Base-by-base conservation (phyloP, 2,797 vertebrate species). In the Sebastes glaucus region DNA sequence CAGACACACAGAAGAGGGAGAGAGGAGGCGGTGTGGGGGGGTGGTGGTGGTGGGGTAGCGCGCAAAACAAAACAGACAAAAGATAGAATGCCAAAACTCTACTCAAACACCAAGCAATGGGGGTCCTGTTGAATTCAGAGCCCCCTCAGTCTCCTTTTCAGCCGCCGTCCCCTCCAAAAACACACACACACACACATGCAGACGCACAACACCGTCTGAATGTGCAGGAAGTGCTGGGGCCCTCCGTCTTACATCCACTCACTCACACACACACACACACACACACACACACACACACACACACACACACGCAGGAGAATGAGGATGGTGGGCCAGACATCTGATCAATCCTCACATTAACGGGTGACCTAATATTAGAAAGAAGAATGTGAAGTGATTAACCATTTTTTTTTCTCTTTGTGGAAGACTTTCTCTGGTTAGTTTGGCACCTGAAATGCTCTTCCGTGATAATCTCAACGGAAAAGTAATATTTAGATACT, bases 31-130 rank as follows among this genome's bases (percentile, higher is more conserved):
- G 67, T 38, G 68, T 14, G 66, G 38, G 2, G 27, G 9, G 13
- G 61, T 1, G 7, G 46, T 55, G 69, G 82, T 52, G 70, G 28
- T 59, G 81, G 86, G 77, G 72, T 55, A 74, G 83, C 20, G 63
- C 49, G 62, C 90, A 94, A 93, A 94, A 93, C 91, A 93, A 95
- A 94, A 95, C 93, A 93, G 88, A 94, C 94, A 94, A 95, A 94
- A 94, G 93, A 93, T 23, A 94, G 91, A 94, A 95, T 91, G 92
- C 92, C 92, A 93, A 95, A 96, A 96, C 94, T 96, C 92, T 74
- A 81, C 92, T 95, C 90, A 81, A 92, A 94, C 89, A 93, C 83
- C 49, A 80, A 92, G 94, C 94, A 89, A 91, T 90, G 90, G 93
- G 92, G 92, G 93, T 93, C 84, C 88, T 88, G 91, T 86, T 92